These are phyloP conservation scores for Agonopterix arenella DNA, from an alignment of 2,888 invertebrate genomes.

Conservation along the genomic window DNA sequence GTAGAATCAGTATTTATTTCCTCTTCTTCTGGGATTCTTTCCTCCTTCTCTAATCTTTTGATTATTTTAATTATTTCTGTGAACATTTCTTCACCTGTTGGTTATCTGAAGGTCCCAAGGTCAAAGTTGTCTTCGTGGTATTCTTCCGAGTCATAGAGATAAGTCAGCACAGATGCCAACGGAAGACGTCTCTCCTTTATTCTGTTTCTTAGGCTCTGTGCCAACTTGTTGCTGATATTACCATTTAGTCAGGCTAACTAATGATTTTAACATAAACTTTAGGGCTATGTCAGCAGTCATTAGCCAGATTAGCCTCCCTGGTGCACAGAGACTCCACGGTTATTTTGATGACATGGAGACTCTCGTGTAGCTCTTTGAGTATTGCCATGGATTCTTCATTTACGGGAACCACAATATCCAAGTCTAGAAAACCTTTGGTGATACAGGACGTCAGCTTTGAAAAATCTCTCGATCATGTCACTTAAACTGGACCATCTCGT, in stretches of 20 bases:
- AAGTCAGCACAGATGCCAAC: conserved; percentile 6
- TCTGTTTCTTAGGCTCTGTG: conserved; percentile 5
- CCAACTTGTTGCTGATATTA: conserved; percentile 4
- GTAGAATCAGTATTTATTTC: not conserved
- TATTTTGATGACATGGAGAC: conserved; percentile 6
- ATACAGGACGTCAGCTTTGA: conserved; percentile 6
- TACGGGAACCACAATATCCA: conserved; percentile 4
- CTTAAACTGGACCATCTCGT: conserved; percentile 11
- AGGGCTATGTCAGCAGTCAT: conserved; percentile 5
- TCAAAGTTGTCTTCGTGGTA: conserved; percentile 4
- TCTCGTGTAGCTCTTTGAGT: conserved; percentile 4
- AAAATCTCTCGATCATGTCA: conserved; percentile 8
- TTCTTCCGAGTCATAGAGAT: conserved; percentile 5
- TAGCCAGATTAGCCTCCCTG: conserved; percentile 1
- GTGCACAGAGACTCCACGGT: conserved; percentile 2
- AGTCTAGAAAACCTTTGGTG: conserved; percentile 7
- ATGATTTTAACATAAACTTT: conserved; percentile 6
- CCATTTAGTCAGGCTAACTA: conserved; percentile 4
- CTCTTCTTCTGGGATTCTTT: conserved; percentile 1
- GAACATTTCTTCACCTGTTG: conserved; percentile 1
- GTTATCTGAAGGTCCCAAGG: conserved; percentile 1
- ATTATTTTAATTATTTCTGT: conserved; percentile 1
- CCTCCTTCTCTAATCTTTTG: not conserved
- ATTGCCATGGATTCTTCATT: conserved; percentile 3
- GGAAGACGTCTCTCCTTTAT: conserved; percentile 6